phyloP scores from a whole-genome alignment of 2,888 invertebrate genomes.

The Nomada flava region DNA sequence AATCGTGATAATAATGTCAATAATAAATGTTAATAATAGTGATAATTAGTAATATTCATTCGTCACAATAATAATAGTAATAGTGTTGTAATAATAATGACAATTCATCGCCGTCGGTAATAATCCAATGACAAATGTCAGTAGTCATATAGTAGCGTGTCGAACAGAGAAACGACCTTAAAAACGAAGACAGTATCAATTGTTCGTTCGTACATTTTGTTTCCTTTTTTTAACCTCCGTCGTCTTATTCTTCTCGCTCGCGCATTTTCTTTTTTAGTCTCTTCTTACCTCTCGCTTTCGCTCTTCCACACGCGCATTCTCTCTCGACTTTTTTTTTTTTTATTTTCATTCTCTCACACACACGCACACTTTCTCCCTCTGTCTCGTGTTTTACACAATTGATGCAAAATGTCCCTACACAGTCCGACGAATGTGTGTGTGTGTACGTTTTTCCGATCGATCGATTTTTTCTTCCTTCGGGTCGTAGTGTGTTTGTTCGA shows the following conservation, averaged over 20 bases:
- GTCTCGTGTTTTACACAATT: constrained; percentile 78
- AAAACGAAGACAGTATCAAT: constrained; percentile 81
- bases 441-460: constrained; percentile 64
- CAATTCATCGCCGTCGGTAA: constrained; percentile 74
- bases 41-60: constrained; percentile 73
- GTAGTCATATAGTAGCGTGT: constrained; percentile 78
- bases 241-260: constrained; percentile 77
- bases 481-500: constrained; percentile 48
- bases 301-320: constrained; percentile 56
- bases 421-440: constrained; percentile 83
- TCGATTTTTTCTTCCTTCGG: constrained; percentile 39
- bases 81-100: constrained; percentile 74
- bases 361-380: constrained; percentile 69
- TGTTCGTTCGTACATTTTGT: constrained; percentile 81
- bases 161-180: constrained; percentile 79
- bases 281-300: constrained; percentile 68
- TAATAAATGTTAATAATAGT: constrained; percentile 74
- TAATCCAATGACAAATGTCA: constrained; percentile 80
- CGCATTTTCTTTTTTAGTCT: constrained; percentile 68
- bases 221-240: constrained; percentile 75
- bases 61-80: constrained; percentile 71
- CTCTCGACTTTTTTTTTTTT: constrained; percentile 43
- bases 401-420: constrained; percentile 83
- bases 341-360: constrained; percentile 66
- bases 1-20: constrained; percentile 80